phyloP scores from a whole-genome alignment of 2,888 invertebrate genomes.

The Pseudococcus jackbeardsleyi region DNA sequence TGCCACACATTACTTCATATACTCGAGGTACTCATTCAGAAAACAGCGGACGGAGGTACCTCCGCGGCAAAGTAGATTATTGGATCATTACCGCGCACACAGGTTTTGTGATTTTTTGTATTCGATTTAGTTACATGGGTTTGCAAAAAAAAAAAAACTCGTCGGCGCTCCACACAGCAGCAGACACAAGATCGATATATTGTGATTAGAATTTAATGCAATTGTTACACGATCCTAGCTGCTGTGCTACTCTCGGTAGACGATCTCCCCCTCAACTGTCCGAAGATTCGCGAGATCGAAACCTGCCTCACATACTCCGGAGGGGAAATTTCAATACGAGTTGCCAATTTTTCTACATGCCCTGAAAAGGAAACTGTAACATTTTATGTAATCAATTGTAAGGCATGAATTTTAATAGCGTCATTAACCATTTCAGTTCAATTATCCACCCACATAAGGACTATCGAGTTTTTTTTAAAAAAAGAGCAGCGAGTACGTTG shows the following conservation, averaged over 20 bases:
- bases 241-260: background rate
- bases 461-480: background rate
- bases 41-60: background rate
- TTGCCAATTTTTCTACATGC: constrained; percentile 48
- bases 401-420: constrained; percentile 53
- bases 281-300: constrained; percentile 22
- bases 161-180: background rate
- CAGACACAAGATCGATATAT: constrained; percentile 7
- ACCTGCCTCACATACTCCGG: background rate
- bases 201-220: constrained; percentile 41
- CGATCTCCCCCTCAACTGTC: background rate
- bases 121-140: background rate
- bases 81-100: constrained; percentile 62
- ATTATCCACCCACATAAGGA: constrained; percentile 52
- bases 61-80: constrained; percentile 57
- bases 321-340: constrained; percentile 44
- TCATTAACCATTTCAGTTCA: constrained; percentile 56
- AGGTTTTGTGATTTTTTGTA: constrained; percentile 51
- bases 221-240: constrained; percentile 4
- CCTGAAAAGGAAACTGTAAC: constrained; percentile 51
- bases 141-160: background rate
- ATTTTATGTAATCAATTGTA: constrained; percentile 50
- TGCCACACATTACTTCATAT: constrained; percentile 46
- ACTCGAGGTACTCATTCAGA: background rate
- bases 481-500: constrained; percentile 1